Conservation (phyloP, 2,113 vertebrate species). For the Pelobates fuscus region DNA sequence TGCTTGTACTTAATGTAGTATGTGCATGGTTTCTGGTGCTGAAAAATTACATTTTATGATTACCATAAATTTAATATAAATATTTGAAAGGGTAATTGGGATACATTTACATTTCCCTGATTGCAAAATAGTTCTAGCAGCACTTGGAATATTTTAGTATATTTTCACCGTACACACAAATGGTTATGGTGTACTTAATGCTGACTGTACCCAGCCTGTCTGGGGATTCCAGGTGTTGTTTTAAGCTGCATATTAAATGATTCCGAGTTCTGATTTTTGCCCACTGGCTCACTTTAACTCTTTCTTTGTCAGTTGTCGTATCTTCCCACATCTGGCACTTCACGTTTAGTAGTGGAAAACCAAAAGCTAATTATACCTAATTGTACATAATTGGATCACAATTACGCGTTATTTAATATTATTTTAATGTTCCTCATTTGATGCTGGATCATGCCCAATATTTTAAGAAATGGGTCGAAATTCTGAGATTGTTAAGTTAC, state of each 20-base stretch:
- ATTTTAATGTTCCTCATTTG: constrained; percentile 5
- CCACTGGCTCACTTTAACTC: background rate
- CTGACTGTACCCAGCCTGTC: background rate
- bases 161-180: background rate
- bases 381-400: constrained; percentile 14
- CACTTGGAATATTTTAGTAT: background rate
- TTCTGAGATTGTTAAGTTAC: too few relatives aligned
- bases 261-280: background rate
- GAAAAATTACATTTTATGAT: background rate
- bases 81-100: constrained; percentile 19
- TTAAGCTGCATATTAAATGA: background rate
- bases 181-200: background rate
- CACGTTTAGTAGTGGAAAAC: background rate
- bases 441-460: background rate
- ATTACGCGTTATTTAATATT: constrained; percentile 27
- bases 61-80: constrained; percentile 29
- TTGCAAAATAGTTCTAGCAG: background rate
- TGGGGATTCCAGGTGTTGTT: background rate
- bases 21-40: background rate
- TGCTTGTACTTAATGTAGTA: background rate
- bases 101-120: constrained; percentile 24
- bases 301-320: background rate
- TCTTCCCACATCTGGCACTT: background rate
- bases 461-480: too few relatives aligned
- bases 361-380: background rate